Base-by-base conservation (phyloP, 2,113 vertebrate species). In the Litocranius walleri region DNA sequence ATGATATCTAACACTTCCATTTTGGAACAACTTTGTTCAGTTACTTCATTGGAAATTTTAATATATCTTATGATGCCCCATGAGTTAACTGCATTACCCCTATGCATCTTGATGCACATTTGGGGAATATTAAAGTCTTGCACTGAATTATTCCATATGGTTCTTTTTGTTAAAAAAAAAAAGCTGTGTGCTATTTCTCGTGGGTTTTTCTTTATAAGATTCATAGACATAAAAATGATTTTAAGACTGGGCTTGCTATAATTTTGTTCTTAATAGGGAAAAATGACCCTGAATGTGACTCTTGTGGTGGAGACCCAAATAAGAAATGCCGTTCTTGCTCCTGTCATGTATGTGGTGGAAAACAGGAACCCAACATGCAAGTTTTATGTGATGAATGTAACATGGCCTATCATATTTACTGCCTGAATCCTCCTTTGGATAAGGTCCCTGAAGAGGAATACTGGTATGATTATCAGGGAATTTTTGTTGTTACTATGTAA, bases 371-470 rank as follows among this genome's bases (percentile, higher is more conserved):
- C 95, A 99, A 99, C 98, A 99, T 99, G 99, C 99, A 99, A 97
- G 99, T 99, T 98, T 99, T 99, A 7, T 99, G 99, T 98, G 99
- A 99, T 95, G 99, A 99, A 98, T 99, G 99, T 98, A 99, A 99
- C 98, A 99, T 99, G 99, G 99, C 99, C 71, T 99, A 99, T 98
- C 99, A 99, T 98, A 99, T 99, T 98, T 99, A 99, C 99, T 99
- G 99, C 98, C 99, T 99, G 98, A 99, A 99, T 98, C 99, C 99
- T 43, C 99, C 99, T 8, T 99, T 99, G 98, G 98, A 99, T 98
- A 99, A 99, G 98, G 99, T 99, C 98, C 99, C 99, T 43, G 99
- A 99, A 97, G 99, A 99, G 96, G 99, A 99, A 97, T 99, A 99
- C 98, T 99, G 99, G 99, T 99, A 99, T 99, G 99, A 98, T 98